These are phyloP conservation scores for Struthidea cinerea DNA, from an alignment of 2,113 vertebrate genomes.

Conservation along the genomic window DNA sequence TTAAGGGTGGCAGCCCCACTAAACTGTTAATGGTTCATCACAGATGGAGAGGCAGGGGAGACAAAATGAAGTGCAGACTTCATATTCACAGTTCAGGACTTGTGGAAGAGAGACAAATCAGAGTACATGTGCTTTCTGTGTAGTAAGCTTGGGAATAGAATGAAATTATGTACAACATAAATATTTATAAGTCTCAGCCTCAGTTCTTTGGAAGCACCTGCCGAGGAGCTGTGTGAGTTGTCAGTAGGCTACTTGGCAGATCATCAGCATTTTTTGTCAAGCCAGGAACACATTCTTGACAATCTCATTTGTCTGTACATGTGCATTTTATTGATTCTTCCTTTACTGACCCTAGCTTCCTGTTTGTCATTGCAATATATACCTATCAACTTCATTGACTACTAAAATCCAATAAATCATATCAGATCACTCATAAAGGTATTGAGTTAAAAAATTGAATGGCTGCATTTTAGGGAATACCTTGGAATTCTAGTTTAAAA, in stretches of 20 bases:
- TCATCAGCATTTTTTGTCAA: background rate
- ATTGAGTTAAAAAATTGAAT: background rate
- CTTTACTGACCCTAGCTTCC: background rate
- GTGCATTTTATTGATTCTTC: background rate
- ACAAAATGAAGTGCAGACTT: background rate
- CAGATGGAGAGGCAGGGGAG: background rate
- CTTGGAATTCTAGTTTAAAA: background rate
- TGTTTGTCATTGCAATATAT: background rate
- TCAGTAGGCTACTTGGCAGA: background rate
- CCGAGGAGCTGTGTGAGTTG: background rate
- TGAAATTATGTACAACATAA: conserved; percentile 6
- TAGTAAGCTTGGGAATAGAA: background rate
- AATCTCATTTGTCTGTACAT: background rate
- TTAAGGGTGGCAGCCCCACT: background rate
- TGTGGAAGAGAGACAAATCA: background rate
- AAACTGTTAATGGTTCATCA: background rate
- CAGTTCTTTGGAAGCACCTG: background rate
- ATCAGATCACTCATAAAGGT: background rate
- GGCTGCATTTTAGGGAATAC: background rate
- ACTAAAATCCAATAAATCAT: background rate
- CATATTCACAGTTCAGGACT: background rate
- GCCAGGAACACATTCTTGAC: background rate
- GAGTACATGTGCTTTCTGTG: background rate
- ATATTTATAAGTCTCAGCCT: background rate
- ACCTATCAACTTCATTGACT: background rate